phyloP scores from a whole-genome alignment of 2,797 vertebrate genomes.

The Picus viridis region DNA sequence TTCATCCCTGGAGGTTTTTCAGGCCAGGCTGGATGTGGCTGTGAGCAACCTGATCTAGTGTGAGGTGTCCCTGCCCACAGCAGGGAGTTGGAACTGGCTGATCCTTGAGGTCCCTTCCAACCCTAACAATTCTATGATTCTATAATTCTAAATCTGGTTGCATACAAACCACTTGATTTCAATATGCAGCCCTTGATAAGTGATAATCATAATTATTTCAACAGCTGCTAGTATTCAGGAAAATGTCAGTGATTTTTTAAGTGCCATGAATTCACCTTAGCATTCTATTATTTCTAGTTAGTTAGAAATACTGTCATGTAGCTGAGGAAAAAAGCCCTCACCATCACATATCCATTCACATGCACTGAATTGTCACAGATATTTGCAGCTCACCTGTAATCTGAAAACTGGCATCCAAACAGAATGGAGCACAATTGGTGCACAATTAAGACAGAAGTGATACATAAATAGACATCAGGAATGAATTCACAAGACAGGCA shows the following conservation, averaged over 20 bases:
- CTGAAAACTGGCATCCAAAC: not conserved
- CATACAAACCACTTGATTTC: not conserved
- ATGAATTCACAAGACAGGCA: not conserved
- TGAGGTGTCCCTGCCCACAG: no score
- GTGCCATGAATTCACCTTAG: not conserved
- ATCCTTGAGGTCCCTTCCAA: no score
- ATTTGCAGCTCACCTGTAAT: not conserved
- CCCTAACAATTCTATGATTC: no score
- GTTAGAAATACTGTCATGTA: not conserved
- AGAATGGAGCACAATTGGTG: not conserved
- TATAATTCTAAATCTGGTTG: not conserved
- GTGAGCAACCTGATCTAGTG: no score
- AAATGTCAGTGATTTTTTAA: conserved; percentile 25
- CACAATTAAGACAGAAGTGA: not conserved
- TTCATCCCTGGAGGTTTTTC: no score
- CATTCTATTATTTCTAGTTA: not conserved
- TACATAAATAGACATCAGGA: not conserved
- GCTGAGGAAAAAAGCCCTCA: not conserved
- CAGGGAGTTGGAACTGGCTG: no score
- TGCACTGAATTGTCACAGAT: not conserved
- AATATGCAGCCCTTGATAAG: conserved; percentile 4
- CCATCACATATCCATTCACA: not conserved
- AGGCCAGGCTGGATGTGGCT: no score
- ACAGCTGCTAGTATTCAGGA: conserved; percentile 1
- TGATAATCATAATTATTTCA: conserved; percentile 45